Base-by-base conservation (phyloP, 2,113 vertebrate genomes). In the Urocitellus parryii region DNA sequence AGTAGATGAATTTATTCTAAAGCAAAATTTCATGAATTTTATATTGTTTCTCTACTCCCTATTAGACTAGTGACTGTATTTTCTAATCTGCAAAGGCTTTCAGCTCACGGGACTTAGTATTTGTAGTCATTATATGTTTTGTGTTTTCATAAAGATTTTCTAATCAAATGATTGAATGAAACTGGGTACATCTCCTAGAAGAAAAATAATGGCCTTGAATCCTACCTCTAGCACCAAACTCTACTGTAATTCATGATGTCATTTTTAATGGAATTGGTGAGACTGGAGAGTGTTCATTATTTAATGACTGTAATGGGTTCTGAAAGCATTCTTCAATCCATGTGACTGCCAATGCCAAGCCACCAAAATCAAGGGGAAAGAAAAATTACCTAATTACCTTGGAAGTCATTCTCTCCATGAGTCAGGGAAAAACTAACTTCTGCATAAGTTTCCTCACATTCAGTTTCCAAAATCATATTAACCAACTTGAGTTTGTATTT, bases 181-280 rank as follows among this genome's bases (percentile, higher is more conserved):
- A 70, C 14, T 29, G 37, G 73, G 27, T 37, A 0, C 5, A 81
- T 93, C 32, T 79, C 22, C 6, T 78, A 73, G 13, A 70, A 94
- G 74, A 89, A 93, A 93, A 91, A 63, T 8, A 51, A 68, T 51
- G 68, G 45, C 17, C 45, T 73, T 85, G 42, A 73, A 45, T 88
- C 63, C 67, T 45, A 51, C 18, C 12, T 90, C 11, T 48, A 4
- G 2, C 34, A 63, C 51, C 67, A 82, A 90, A 88, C 22, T 83
- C 9, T 32, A 89, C 25, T 79, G 39, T 73, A 80, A 83, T 53
- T 89, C 73, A 88, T 97, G 96, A 93, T 79, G 90, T 95, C 95
- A 97, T 86, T 72, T 78, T 93, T 97, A 97, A 94, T 95, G 97
- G 95, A 76, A 96, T 53, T 93, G 90, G 87, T 93, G 87, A 96